Conservation (phyloP, 1,140 invertebrate species). For the Temnothorax nylanderi region DNA sequence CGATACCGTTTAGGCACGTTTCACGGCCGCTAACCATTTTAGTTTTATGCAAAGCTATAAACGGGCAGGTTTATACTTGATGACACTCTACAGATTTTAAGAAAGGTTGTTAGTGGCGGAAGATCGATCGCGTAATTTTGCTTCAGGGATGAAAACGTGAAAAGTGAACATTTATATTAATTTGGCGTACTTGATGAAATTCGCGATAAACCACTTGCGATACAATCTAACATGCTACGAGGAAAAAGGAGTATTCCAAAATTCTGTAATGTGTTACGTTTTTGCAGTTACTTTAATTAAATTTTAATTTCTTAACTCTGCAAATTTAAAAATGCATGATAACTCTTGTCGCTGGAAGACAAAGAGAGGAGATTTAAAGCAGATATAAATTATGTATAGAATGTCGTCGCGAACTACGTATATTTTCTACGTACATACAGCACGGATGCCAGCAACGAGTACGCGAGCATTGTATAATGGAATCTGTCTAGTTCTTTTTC, state of each 20-base stretch:
- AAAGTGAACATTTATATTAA: not conserved
- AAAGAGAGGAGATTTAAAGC: slow-evolving; percentile 2
- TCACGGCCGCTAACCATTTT: not conserved
- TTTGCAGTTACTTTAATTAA: slow-evolving; percentile 21
- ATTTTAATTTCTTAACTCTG: not conserved
- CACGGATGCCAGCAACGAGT: not conserved
- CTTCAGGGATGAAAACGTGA: not conserved
- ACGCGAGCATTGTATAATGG: not conserved
- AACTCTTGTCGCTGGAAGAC: not conserved
- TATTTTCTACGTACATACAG: not conserved
- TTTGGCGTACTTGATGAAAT: not conserved
- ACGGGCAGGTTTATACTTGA: not conserved
- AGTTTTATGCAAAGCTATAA: not conserved
- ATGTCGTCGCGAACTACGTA: not conserved
- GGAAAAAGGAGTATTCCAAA: not conserved
- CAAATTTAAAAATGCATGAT: not conserved
- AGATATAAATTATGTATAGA: slow-evolving; percentile 4
- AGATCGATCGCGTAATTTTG: not conserved
- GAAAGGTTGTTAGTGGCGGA: not conserved
- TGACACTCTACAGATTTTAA: not conserved
- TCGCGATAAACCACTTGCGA: not conserved
- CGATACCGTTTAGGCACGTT: not conserved
- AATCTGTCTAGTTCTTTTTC: slow-evolving; percentile 17
- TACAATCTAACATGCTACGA: not conserved
- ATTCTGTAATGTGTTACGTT: not conserved